phyloP scores from a whole-genome alignment of 1,140 invertebrate species.

The Mercenaria mercenaria region DNA sequence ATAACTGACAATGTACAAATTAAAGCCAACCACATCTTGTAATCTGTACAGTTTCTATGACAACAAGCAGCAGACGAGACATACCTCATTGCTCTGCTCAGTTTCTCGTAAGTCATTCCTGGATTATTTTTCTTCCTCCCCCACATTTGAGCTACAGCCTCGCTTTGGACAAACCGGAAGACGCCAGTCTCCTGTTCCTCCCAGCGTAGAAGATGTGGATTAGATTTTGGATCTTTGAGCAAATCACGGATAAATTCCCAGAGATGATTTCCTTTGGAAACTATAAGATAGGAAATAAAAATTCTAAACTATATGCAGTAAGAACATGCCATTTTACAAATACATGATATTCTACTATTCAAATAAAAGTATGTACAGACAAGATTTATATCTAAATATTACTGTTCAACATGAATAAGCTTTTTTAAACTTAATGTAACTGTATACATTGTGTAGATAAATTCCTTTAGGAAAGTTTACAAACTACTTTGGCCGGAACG shows the following conservation, averaged over 20 bases:
- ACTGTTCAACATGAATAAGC: no score
- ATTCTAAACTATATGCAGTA: conserved; percentile 32
- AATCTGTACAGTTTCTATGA: neutral
- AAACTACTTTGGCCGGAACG: neutral
- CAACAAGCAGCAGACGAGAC: conserved; percentile 7
- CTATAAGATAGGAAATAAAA: conserved; percentile 63
- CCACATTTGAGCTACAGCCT: conserved; percentile 95
- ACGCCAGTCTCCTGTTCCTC: conserved; percentile 94
- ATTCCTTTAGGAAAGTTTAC: no score
- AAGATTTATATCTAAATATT: no score
- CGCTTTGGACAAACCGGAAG: conserved; percentile 95
- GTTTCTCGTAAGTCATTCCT: conserved; percentile 97
- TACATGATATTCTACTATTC: no score
- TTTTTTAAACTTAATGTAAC: no score
- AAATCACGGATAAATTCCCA: conserved; percentile 84
- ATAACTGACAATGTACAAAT: neutral
- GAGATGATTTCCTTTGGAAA: conserved; percentile 81
- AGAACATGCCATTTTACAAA: no score
- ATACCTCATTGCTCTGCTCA: conserved; percentile 96
- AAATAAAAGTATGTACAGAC: no score
- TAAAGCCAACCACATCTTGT: conserved; percentile 11
- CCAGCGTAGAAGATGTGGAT: conserved; percentile 90
- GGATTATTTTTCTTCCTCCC: conserved; percentile 94
- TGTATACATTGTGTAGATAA: no score
- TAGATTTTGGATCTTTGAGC: conserved; percentile 77